Percentiles rank a stretch among this genome's conserved stretches.
These are phyloP conservation scores for sheep (Ovis aries) DNA, from an alignment of 2,113 vertebrate species.

Conservation along the genomic window DNA sequence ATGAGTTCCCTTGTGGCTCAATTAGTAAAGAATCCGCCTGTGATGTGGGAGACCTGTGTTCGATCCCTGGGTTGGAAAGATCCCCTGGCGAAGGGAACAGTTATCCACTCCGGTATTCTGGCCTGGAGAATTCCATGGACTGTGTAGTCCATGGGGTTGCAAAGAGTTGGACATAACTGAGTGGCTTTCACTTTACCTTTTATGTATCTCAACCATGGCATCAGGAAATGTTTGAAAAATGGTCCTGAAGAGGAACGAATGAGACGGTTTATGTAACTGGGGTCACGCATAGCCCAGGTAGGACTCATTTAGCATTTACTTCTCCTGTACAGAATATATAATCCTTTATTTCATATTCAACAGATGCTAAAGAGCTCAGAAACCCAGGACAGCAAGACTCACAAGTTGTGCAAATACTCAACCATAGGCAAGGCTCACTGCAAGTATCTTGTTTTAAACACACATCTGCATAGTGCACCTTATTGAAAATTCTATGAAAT, in stretches of 20 bases:
- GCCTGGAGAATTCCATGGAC: neutral
- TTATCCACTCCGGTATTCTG: neutral
- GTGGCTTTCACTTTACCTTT: neutral
- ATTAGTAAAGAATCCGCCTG: neutral
- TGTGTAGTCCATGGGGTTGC: accelerated
- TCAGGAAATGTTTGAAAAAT: neutral
- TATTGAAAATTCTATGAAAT: neutral
- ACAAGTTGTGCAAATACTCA: neutral
- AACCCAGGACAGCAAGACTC: neutral
- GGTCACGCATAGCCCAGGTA: neutral
- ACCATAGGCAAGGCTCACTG: no score
- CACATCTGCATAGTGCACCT: neutral
- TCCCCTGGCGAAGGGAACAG: neutral
- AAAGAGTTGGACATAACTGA: neutral
- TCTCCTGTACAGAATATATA: neutral
- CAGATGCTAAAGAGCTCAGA: neutral
- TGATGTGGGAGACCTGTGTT: neutral
- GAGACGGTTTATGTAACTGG: neutral
- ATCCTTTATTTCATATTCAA: neutral
- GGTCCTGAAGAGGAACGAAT: neutral
- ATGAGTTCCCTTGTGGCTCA: neutral
- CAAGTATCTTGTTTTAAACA: neutral
- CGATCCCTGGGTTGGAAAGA: neutral
- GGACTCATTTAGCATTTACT: neutral
- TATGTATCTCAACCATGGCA: neutral